A percentile compares a stretch with the other conserved stretches of the same genome.
Evolutionary conservation across 2,113 vertebrate genomes (phyloP).

Genomic region (Pholis gunnellus): DNA sequence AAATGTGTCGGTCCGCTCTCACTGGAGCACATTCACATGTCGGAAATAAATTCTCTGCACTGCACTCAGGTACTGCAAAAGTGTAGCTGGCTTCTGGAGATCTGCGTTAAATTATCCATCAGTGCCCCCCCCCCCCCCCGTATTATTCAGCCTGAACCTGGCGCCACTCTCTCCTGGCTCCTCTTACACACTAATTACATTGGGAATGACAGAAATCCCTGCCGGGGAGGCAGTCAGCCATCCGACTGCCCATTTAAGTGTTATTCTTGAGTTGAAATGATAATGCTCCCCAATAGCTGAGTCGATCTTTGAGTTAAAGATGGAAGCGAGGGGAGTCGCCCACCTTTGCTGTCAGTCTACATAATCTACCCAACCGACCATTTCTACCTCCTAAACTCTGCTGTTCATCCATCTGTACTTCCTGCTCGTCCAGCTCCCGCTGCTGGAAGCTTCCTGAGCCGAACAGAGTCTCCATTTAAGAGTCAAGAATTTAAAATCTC

Average conservation of each 20-base stretch:
- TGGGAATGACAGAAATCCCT: conserved; percentile 62
- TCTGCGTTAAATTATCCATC: conserved; percentile 59
- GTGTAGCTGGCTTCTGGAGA: conserved; percentile 31
- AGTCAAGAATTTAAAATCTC: conserved; percentile 1
- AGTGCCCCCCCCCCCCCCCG: conserved; percentile 21
- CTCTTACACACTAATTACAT: conserved; percentile 67
- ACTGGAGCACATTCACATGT: conserved; percentile 10
- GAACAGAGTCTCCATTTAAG: not conserved
- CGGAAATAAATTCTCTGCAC: not conserved
- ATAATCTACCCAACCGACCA: not conserved
- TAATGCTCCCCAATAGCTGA: conserved; percentile 7
- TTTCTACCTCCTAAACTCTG: conserved; percentile 7
- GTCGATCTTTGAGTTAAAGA: conserved; percentile 7
- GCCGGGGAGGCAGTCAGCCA: conserved; percentile 22
- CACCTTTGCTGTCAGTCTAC: conserved; percentile 13
- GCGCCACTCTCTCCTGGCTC: conserved; percentile 54
- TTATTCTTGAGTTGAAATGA: conserved; percentile 49
- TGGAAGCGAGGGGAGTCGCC: not conserved
- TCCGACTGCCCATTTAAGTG: not conserved
- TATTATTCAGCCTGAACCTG: conserved; percentile 36
- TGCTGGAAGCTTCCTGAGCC: conserved; percentile 2
- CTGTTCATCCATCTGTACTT: not conserved
- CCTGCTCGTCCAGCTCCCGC: conserved; percentile 20
- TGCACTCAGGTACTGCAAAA: conserved; percentile 29
- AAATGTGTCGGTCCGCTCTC: conserved; percentile 37